A percentile compares a stretch with the other conserved stretches of the same genome.
Evolutionary conservation across 2,113 vertebrate genomes (phyloP).

Genomic region (Butorides virescens): DNA sequence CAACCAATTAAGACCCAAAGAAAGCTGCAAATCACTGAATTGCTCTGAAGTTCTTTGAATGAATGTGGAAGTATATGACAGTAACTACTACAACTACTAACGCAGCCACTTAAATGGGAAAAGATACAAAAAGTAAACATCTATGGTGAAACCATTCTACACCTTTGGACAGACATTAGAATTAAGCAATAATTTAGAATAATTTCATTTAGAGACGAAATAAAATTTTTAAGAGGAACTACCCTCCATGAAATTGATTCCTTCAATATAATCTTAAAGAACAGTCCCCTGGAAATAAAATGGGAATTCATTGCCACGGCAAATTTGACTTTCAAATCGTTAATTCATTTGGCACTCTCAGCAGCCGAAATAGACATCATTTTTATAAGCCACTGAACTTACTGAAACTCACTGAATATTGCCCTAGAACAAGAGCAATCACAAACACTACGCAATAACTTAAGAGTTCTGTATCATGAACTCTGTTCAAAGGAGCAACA

Average conservation of each 20-base stretch:
- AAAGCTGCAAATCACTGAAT: conserved; percentile 20
- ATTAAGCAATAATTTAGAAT: neutral
- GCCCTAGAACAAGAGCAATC: neutral
- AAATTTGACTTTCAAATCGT: neutral
- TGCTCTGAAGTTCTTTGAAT: neutral
- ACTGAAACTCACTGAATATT: neutral
- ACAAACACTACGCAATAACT: neutral
- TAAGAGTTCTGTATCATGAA: neutral
- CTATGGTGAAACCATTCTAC: neutral
- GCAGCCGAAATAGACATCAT: neutral
- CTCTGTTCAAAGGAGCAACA: neutral
- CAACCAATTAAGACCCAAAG: neutral
- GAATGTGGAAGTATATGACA: neutral
- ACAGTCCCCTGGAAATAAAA: neutral
- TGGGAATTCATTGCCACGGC: neutral
- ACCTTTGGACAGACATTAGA: neutral
- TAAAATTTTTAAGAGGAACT: neutral
- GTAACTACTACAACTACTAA: neutral
- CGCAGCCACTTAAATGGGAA: neutral
- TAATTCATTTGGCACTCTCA: neutral
- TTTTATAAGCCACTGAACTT: neutral
- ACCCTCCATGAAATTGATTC: neutral
- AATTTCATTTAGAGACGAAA: neutral
- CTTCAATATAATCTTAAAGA: neutral
- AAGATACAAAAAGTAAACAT: neutral